Percentiles rank a stretch among this genome's conserved stretches.
These are phyloP conservation scores for Corythaeola cristata DNA, from an alignment of 2,113 vertebrate species.

Conservation along the genomic window DNA sequence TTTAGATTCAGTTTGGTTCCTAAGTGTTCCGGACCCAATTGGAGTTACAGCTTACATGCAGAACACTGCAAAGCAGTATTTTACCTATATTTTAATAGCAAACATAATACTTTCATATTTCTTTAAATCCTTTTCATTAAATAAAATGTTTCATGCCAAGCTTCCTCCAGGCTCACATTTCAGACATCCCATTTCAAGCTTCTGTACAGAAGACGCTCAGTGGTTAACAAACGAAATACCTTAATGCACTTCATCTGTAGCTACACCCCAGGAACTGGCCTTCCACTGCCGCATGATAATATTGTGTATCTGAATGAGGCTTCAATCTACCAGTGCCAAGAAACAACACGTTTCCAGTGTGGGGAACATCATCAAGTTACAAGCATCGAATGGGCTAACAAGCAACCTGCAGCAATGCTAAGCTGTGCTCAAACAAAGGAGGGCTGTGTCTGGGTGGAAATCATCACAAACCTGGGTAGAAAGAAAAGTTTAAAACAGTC, in stretches of 20 bases:
- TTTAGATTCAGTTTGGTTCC: slow-evolving; percentile 54
- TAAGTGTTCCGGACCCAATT: slow-evolving; percentile 26
- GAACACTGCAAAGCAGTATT: slow-evolving; percentile 32
- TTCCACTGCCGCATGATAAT: not conserved
- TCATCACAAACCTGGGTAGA: slow-evolving; percentile 33
- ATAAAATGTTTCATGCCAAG: slow-evolving; percentile 55
- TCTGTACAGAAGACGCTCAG: slow-evolving; percentile 41
- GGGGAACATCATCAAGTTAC: slow-evolving; percentile 57
- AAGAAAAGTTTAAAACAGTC: slow-evolving; percentile 60
- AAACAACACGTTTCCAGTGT: slow-evolving; percentile 44
- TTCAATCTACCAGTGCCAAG: not conserved
- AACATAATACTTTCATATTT: slow-evolving; percentile 61
- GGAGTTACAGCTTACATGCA: slow-evolving; percentile 36
- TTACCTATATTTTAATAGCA: slow-evolving; percentile 51
- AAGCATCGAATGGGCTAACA: slow-evolving; percentile 4
- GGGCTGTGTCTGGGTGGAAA: slow-evolving; percentile 47
- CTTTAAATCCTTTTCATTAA: slow-evolving; percentile 68
- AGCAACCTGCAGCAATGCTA: slow-evolving; percentile 62
- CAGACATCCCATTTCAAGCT: slow-evolving; percentile 39
- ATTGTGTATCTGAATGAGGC: not conserved
- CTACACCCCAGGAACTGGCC: not conserved
- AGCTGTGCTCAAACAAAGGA: slow-evolving; percentile 43
- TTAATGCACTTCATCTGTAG: slow-evolving; percentile 65
- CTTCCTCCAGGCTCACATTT: slow-evolving; percentile 57
- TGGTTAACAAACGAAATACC: slow-evolving; percentile 68